phyloP scores from a whole-genome alignment of 2,113 vertebrate species.

The Phylloscopus trochilus region DNA sequence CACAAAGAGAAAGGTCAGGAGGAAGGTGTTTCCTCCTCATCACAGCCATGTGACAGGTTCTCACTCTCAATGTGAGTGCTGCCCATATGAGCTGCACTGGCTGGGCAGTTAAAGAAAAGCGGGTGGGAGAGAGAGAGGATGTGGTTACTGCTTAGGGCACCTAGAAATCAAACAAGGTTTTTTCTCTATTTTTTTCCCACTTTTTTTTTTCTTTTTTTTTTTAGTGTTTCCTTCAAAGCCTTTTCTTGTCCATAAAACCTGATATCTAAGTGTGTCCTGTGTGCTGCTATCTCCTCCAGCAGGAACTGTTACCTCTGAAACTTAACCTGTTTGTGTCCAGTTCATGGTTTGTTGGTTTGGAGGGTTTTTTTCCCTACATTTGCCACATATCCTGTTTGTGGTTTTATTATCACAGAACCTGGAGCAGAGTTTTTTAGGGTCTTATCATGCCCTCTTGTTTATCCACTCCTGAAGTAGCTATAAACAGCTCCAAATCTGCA shows the following conservation, averaged over 20 bases:
- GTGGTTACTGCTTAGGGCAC: slow-evolving; percentile 39
- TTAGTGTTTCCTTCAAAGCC: neutral
- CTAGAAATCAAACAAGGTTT: neutral
- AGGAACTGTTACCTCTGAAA: neutral
- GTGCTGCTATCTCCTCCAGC: neutral
- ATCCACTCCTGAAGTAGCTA: neutral
- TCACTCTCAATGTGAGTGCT: neutral
- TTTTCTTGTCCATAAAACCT: slow-evolving; percentile 9
- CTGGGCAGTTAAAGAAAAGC: slow-evolving; percentile 5
- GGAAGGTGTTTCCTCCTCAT: slow-evolving; percentile 46
- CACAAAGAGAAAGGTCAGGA: slow-evolving; percentile 32
- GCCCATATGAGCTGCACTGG: neutral
- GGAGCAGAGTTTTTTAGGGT: neutral
- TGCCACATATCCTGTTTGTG: neutral
- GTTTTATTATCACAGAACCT: neutral
- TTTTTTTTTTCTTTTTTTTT: neutral
- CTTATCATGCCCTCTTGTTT: neutral
- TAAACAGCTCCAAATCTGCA: neutral
- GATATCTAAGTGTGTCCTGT: neutral
- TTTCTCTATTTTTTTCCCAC: neutral
- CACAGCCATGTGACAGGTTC: slow-evolving; percentile 24
- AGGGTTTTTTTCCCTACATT: neutral
- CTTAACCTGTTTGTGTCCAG: neutral
- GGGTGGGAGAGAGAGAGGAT: slow-evolving; percentile 50
- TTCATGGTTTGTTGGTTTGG: neutral